Evolutionary conservation across 2,888 invertebrate genomes (phyloP).

Genomic region (Ganaspis brasiliensis): DNA sequence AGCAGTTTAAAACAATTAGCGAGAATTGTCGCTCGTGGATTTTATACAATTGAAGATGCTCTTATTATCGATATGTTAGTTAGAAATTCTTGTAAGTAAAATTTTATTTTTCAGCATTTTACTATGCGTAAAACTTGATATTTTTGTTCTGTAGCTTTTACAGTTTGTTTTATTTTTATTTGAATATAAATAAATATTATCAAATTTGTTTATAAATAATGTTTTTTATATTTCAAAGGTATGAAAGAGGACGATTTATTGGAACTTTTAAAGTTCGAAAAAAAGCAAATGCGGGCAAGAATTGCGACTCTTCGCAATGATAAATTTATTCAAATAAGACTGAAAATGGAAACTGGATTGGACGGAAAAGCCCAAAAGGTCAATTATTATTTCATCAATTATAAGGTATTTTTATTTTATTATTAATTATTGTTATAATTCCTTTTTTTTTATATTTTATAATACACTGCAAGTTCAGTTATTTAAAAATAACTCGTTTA

Average conservation of each 20-base stretch:
- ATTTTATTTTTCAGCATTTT: neutral
- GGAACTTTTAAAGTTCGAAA: slow-evolving; percentile 95
- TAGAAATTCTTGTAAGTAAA: slow-evolving; percentile 92
- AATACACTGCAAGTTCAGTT: no score
- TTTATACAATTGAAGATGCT: slow-evolving; percentile 96
- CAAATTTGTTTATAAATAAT: neutral
- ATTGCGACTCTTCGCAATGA: slow-evolving; percentile 94
- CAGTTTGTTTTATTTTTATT: neutral
- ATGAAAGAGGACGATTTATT: slow-evolving; percentile 96
- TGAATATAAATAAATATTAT: slow-evolving; percentile 10
- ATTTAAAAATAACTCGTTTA: no score
- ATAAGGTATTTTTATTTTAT: slow-evolving; percentile 84
- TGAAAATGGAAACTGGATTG: slow-evolving; percentile 96
- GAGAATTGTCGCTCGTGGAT: slow-evolving; percentile 94
- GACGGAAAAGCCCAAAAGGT: slow-evolving; percentile 98
- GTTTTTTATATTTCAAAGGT: slow-evolving; percentile 79
- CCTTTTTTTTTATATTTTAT: neutral
- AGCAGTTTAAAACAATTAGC: slow-evolving; percentile 96
- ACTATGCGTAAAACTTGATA: neutral
- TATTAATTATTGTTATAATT: neutral
- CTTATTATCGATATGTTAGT: slow-evolving; percentile 97
- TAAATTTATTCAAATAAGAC: slow-evolving; percentile 94
- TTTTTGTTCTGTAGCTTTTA: neutral
- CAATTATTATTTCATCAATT: slow-evolving; percentile 98
- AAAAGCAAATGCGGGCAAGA: slow-evolving; percentile 94